phyloP scores from a whole-genome alignment of 37 sponge, comb jelly and placozoan species.

The Axinella damicornis region DNA sequence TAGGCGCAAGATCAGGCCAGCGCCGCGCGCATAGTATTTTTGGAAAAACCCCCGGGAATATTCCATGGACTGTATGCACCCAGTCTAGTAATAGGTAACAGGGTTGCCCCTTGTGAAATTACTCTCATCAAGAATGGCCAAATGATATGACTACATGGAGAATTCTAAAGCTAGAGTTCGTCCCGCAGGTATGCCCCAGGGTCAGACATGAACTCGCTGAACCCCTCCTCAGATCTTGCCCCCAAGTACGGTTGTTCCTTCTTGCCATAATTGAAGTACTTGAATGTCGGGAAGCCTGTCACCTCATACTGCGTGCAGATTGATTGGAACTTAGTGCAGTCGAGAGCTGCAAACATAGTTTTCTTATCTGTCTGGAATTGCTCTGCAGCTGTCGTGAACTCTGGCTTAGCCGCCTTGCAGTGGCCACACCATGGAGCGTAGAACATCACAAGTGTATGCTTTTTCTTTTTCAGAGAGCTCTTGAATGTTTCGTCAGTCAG shows the following conservation, averaged over 20 bases:
- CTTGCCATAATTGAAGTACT: conserved; percentile 86
- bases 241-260: conserved; percentile 56
- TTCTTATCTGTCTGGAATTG: conserved; percentile 69
- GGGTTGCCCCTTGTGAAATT: too few relatives aligned
- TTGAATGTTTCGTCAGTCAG: conserved; percentile 77
- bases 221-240: conserved; percentile 49
- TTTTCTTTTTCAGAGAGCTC: conserved; percentile 83
- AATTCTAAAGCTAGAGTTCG: conserved; percentile 57
- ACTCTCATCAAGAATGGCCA: not conserved
- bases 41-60: too few relatives aligned
- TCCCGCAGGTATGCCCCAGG: conserved; percentile 20
- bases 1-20: too few relatives aligned
- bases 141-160: not conserved
- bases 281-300: conserved; percentile 84
- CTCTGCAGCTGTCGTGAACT: conserved; percentile 80
- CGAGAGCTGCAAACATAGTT: conserved; percentile 76
- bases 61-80: too few relatives aligned
- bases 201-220: conserved; percentile 75
- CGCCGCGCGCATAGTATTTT: too few relatives aligned
- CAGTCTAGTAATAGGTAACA: too few relatives aligned
- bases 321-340: conserved; percentile 76
- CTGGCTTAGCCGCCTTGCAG: conserved; percentile 94
- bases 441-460: conserved; percentile 92
- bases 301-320: conserved; percentile 71
- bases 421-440: conserved; percentile 98